Base-by-base conservation (phyloP, 2,888 invertebrate genomes). In the Andrena praecox region DNA sequence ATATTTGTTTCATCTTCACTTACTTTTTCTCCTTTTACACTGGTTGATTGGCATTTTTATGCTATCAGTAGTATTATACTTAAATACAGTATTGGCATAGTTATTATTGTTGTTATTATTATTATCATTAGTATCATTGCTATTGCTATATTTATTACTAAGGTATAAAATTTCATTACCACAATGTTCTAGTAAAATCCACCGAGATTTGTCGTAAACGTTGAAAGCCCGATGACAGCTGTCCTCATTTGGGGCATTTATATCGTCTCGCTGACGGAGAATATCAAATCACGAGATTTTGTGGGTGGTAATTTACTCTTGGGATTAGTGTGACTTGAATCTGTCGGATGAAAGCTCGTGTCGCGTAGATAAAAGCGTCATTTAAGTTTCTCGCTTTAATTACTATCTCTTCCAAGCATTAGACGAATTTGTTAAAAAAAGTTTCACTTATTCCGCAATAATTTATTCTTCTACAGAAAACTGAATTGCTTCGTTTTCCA, bases 201-300 rank as follows among this genome's bases (percentile, higher is more conserved):
- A 42, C 42, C 42, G 27, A 56, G 24, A 27, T 27, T 10, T 56
- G 56, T 56, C 10, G 24, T 8, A 10, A 56, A 56, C 56, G 20
- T 2, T 24, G 48, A 50, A 62, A 29, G 7, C 16, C 29, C n/a
- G 31, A 16, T 27, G 16, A 16, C 31, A 33, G 60, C 10, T 62
- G 20, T 62, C 31, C n/a, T 33, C 60, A 20, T 62, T 62, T 62
- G 2, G 33, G 1, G 60, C 60, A 33, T 62, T 62, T 33, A 62
- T 62, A n/a, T 33, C 16, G 31, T 16, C 10, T 33, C 8, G 8
- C 33, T 29, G 60, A 33, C 31, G 31, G n/a, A 7, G 20, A 33
- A 62, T 62, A 62, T 33, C 31, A 33, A 62, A 62, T 29, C 60
- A 33, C n/a, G 33, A 62, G 33, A 33, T 62, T 62, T 62, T 16